phyloP scores from a whole-genome alignment of 2,888 invertebrate species.

The Limnephilus lunatus region DNA sequence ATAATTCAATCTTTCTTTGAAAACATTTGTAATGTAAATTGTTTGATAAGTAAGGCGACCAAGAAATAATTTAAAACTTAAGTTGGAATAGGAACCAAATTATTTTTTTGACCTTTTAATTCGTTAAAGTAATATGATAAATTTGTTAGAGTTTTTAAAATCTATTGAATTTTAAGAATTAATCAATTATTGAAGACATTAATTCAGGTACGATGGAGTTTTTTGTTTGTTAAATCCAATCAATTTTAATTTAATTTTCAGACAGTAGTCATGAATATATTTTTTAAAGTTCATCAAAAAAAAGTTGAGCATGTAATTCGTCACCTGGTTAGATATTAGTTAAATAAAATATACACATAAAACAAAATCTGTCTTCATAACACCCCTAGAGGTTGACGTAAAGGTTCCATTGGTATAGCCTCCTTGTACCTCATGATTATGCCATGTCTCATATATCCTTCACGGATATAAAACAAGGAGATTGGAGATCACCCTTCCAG shows the following conservation, averaged over 20 bases:
- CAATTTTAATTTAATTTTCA: no score
- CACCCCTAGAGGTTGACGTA: not conserved
- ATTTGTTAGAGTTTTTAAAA: no score
- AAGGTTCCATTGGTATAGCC: not conserved
- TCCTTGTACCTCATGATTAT: not conserved
- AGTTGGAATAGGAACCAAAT: not conserved
- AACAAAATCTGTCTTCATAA: no score
- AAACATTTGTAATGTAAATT: not conserved
- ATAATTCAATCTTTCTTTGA: no score
- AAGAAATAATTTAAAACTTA: not conserved
- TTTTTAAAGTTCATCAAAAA: no score
- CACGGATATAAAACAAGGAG: not conserved
- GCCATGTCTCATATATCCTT: not conserved
- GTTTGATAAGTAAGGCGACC: not conserved
- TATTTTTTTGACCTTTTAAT: not conserved
- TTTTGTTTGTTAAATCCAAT: not conserved
- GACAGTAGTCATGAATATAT: no score
- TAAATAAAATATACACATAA: no score
- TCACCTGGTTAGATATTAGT: no score
- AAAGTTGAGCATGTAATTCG: no score
- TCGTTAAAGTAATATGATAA: not conserved
- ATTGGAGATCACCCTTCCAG: not conserved
- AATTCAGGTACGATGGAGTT: not conserved
- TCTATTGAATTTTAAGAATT: no score
- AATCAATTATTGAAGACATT: no score